phyloP scores from a whole-genome alignment of 2,888 invertebrate species.

The Drosophila neutralis region DNA sequence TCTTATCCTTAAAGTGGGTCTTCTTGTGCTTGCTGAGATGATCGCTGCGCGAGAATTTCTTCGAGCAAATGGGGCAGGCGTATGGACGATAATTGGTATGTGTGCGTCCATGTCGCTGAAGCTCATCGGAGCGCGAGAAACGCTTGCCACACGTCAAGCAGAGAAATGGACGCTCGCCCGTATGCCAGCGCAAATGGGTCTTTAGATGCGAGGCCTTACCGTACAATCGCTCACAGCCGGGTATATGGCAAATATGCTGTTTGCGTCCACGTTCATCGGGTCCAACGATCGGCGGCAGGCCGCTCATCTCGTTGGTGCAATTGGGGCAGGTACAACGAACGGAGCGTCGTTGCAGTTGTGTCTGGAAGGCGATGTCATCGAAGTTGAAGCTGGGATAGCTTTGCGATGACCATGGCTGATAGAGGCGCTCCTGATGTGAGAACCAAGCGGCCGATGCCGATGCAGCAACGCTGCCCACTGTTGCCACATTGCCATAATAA shows the following conservation, averaged over 20 bases:
- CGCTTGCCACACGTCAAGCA: slow-evolving; percentile 95
- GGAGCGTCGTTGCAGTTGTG: slow-evolving; percentile 89
- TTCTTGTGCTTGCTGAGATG: slow-evolving; percentile 97
- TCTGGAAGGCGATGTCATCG: slow-evolving; percentile 84
- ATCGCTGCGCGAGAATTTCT: slow-evolving; percentile 96
- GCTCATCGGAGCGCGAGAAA: slow-evolving; percentile 96
- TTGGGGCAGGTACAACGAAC: slow-evolving; percentile 93
- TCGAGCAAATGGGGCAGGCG: slow-evolving; percentile 93
- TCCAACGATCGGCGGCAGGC: slow-evolving; percentile 89
- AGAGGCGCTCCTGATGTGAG: slow-evolving; percentile 83
- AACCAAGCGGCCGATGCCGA: slow-evolving; percentile 84
- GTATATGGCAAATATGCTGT: slow-evolving; percentile 94
- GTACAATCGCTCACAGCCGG: slow-evolving; percentile 94
- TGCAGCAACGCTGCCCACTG: slow-evolving; percentile 79
- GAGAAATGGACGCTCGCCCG: slow-evolving; percentile 95
- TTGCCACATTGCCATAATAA: slow-evolving; percentile 82
- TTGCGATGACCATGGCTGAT: slow-evolving; percentile 83
- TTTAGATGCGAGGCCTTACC: slow-evolving; percentile 97
- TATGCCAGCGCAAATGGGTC: slow-evolving; percentile 96
- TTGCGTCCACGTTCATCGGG: slow-evolving; percentile 91
- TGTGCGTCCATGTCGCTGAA: slow-evolving; percentile 94
- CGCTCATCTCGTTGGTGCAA: slow-evolving; percentile 92
- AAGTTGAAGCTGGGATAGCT: slow-evolving; percentile 83
- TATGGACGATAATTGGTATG: slow-evolving; percentile 96
- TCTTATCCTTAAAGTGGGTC: slow-evolving; percentile 88